phyloP scores from a whole-genome alignment of 1,140 invertebrate species.

The Schlechtendalia chinensis region DNA sequence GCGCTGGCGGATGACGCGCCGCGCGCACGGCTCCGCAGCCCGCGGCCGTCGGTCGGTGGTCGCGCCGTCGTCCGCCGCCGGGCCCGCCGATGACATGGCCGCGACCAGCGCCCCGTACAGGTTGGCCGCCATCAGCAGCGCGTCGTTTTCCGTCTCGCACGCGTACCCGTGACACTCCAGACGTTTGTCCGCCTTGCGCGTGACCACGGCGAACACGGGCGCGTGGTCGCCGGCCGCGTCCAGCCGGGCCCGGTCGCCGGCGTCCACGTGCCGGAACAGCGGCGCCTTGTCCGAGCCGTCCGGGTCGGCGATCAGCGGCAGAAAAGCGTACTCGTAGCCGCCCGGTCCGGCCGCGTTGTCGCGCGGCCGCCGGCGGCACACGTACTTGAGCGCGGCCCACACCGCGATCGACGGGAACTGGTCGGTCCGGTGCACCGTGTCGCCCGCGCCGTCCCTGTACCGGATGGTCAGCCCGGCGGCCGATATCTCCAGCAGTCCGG shows the following conservation, averaged over 20 bases:
- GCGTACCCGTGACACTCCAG: conserved; percentile 89
- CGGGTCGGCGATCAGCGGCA: conserved; percentile 81
- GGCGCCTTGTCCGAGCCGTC: conserved; percentile 70
- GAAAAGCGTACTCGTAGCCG: conserved; percentile 68
- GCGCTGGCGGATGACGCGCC: neutral
- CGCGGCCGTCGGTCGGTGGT: conserved; percentile 55
- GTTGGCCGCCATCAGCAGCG: conserved; percentile 84
- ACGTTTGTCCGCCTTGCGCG: conserved; percentile 66
- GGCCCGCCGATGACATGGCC: conserved; percentile 61
- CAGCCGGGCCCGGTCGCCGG: conserved; percentile 53
- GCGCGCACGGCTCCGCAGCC: neutral
- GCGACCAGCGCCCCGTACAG: conserved; percentile 81
- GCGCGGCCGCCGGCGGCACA: conserved; percentile 54
- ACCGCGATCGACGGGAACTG: conserved; percentile 86
- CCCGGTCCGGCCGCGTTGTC: conserved; percentile 48
- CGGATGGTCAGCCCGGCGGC: conserved; percentile 66
- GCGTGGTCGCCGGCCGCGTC: conserved; percentile 63
- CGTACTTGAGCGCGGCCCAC: conserved; percentile 83
- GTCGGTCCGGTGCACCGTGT: conserved; percentile 63
- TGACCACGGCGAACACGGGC: conserved; percentile 86
- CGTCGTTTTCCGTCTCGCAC: conserved; percentile 81
- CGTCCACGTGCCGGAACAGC: conserved; percentile 59
- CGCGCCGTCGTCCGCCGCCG: neutral
- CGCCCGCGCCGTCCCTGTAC: conserved; percentile 60
- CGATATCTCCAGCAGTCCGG: conserved; percentile 69